These are phyloP conservation scores for Chionodraco myersi DNA, from an alignment of 2,113 vertebrate genomes.

Conservation along the genomic window DNA sequence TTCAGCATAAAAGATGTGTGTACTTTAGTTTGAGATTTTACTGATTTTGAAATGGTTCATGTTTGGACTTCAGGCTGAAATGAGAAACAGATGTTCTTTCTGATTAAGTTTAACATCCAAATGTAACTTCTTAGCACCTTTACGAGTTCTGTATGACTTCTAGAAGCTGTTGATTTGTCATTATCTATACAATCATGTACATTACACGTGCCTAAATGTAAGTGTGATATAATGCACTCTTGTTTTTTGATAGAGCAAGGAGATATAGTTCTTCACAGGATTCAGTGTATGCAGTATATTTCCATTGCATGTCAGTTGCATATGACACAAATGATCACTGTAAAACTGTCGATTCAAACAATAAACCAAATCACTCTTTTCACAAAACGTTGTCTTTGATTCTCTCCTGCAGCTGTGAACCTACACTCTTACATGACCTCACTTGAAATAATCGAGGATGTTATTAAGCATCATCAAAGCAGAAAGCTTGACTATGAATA, in stretches of 20 bases:
- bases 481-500: slow-evolving; percentile 9
- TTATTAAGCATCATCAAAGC: slow-evolving; percentile 74
- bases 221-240: neutral
- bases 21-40: slow-evolving; percentile 1
- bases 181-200: slow-evolving; percentile 10
- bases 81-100: neutral
- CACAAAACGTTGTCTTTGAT: slow-evolving; percentile 34
- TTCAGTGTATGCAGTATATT: neutral
- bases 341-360: slow-evolving; percentile 60
- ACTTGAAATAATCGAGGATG: slow-evolving; percentile 68
- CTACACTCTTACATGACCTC: slow-evolving; percentile 27
- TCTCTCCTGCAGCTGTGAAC: slow-evolving; percentile 47
- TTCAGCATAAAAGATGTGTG: neutral
- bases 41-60: slow-evolving; percentile 7
- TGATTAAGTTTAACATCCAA: neutral
- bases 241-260: neutral
- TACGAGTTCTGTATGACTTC: neutral
- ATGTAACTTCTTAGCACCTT: slow-evolving; percentile 2
- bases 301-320: neutral
- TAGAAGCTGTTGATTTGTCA: neutral
- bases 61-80: slow-evolving; percentile 2
- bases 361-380: slow-evolving; percentile 52
- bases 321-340: slow-evolving; percentile 4
- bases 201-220: slow-evolving; percentile 15
- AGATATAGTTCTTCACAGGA: neutral